Evolutionary conservation across 2,113 vertebrate species (phyloP), one percentile per base, ranked within the genome.

Genomic region (Etheostoma spectabile): DNA sequence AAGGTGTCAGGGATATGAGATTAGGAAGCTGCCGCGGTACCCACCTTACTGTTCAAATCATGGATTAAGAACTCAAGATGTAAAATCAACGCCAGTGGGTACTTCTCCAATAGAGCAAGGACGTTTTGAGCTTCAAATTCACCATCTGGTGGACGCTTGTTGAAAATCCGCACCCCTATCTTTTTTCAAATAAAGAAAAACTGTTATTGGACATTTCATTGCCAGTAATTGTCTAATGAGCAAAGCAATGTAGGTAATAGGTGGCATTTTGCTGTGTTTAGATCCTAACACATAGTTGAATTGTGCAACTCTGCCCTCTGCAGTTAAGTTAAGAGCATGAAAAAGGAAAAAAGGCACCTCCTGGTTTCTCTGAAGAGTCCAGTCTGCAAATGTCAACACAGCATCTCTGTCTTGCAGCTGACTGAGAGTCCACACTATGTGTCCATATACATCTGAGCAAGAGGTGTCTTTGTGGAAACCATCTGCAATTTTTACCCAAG

Each of bases 31-130:
- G 27, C 59, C 62, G 64, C 55, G 24, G 30, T 63, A 70, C 91
- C 24, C 42, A 94, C 94, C 93, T 94, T 70, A 51, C 89, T 92
- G 27, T 88, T 87, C 66, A 92, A 76, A 24, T 80, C 82, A 24
- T 87, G 60, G 42, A 94, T 90, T 72, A 93, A 74, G 80, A 91
- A 91, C 86, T 96, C 93, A 45, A 95, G 90, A 80, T 95, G 94
- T 18, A 83, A 64, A 77, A 86, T 35, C 70, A 86, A 33, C 8
- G 92, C 91, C 63, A 80, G 64, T 8, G 88, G 89, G 70, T 90
- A 91, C 38, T 85, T 89, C 57, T 88, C 81, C 88, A 95, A 63
- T 67, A 93, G 70, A 15, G 12, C 24, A 8, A 94, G 52, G 45
- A 92, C 75, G 1, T 93, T 86, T 19, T 91, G 75, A 38, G 79